These are phyloP conservation scores for Papilio glaucus DNA, from an alignment of 1,140 invertebrate species.

Conservation along the genomic window DNA sequence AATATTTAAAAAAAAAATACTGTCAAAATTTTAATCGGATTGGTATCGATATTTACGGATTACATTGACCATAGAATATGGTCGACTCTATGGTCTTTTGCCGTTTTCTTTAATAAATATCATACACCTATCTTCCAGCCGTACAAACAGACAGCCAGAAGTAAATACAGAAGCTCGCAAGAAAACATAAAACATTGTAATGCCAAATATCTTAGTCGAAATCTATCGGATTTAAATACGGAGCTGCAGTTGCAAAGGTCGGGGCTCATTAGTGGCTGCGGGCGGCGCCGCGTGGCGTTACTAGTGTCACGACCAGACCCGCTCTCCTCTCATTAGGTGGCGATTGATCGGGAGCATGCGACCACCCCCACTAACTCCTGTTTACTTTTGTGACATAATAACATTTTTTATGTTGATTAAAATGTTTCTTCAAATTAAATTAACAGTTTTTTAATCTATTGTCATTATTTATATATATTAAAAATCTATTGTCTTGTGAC, in stretches of 20 bases:
- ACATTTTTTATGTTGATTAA: too few relatives aligned
- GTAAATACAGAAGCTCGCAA: background rate
- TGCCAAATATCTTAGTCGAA: background rate
- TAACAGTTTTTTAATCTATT: too few relatives aligned
- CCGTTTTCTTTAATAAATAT: too few relatives aligned
- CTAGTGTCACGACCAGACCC: conserved; percentile 22
- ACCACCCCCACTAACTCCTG: background rate
- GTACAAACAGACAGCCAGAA: background rate
- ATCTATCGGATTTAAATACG: background rate
- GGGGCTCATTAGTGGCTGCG: background rate
- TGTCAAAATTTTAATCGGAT: too few relatives aligned
- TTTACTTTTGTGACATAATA: background rate
- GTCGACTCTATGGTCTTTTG: too few relatives aligned
- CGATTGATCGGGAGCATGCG: conserved; percentile 35
- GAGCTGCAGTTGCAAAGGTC: background rate
- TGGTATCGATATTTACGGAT: too few relatives aligned
- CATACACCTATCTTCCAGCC: too few relatives aligned
- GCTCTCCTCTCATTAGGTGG: conserved; percentile 26
- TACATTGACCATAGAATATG: too few relatives aligned
- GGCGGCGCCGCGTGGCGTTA: background rate
- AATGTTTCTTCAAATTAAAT: too few relatives aligned
- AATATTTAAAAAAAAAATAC: too few relatives aligned
- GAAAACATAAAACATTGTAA: conserved; percentile 8
- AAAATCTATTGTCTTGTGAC: too few relatives aligned
- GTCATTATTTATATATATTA: too few relatives aligned